Evolutionary conservation across 2,113 vertebrate species (phyloP).

Genomic region (Ursus arctos): DNA sequence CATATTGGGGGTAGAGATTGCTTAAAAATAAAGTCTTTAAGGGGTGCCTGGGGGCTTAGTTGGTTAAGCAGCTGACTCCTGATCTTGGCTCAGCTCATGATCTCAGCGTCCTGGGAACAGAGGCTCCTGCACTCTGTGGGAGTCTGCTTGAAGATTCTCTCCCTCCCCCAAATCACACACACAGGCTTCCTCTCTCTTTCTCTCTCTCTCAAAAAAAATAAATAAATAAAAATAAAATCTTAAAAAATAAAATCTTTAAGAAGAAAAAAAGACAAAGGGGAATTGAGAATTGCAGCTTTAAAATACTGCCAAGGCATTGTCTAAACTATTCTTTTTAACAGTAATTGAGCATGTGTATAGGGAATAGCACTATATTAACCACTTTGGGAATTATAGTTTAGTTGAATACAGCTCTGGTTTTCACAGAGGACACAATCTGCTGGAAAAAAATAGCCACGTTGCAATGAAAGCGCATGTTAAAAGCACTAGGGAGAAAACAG

Average conservation of each 20-base stretch:
- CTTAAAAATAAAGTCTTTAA: background rate
- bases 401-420: background rate
- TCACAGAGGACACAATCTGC: constrained; percentile 23
- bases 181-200: background rate
- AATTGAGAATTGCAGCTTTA: constrained; percentile 15
- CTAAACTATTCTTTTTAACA: background rate
- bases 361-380: background rate
- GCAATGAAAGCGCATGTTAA: background rate
- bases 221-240: background rate
- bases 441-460: background rate
- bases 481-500: constrained; percentile 1
- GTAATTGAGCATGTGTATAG: background rate
- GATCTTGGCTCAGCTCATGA: background rate
- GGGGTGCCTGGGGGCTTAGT: background rate
- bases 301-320: background rate
- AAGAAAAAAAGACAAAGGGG: background rate
- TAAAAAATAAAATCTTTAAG: background rate
- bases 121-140: background rate
- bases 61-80: background rate
- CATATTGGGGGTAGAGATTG: background rate
- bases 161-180: background rate
- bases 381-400: background rate
- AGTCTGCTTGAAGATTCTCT: background rate
- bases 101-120: background rate
- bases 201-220: background rate